These are phyloP conservation scores for Ashinkailepas kermadecensis DNA, from an alignment of 2,888 invertebrate genomes.

Conservation along the genomic window DNA sequence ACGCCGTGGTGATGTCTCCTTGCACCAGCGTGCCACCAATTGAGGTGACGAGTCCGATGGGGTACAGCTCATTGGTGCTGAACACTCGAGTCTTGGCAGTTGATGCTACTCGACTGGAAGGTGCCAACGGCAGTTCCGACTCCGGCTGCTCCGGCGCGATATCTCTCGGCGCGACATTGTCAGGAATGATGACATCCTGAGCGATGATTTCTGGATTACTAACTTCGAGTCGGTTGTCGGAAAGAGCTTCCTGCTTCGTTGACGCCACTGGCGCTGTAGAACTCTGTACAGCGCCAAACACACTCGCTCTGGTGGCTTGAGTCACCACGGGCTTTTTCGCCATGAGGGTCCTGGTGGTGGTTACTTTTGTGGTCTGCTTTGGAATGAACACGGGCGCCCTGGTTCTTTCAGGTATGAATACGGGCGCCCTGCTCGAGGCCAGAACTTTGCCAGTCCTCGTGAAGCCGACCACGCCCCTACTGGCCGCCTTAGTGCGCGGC, in stretches of 20 bases:
- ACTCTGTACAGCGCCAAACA: too few species aligned
- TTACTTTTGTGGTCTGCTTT: neutral
- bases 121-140: neutral
- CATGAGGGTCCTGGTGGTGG: neutral
- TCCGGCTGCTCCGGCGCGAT: too few species aligned
- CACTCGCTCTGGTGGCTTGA: too few species aligned
- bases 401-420: neutral
- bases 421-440: neutral
- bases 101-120: conserved; percentile 23
- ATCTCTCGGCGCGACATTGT: too few species aligned
- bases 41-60: conserved; percentile 47
- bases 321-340: too few species aligned
- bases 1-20: conserved; percentile 49
- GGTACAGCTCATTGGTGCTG: conserved; percentile 36
- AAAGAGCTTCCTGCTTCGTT: too few species aligned
- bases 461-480: too few species aligned
- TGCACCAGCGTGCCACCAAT: conserved; percentile 47
- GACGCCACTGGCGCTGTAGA: too few species aligned
- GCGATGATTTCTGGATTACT: too few species aligned
- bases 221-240: too few species aligned
- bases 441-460: neutral
- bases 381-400: neutral
- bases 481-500: conserved; percentile 55
- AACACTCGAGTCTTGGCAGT: conserved; percentile 30
- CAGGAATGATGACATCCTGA: too few species aligned